phyloP scores from a whole-genome alignment of 2,888 invertebrate genomes.

The Hartigia nigra region DNA sequence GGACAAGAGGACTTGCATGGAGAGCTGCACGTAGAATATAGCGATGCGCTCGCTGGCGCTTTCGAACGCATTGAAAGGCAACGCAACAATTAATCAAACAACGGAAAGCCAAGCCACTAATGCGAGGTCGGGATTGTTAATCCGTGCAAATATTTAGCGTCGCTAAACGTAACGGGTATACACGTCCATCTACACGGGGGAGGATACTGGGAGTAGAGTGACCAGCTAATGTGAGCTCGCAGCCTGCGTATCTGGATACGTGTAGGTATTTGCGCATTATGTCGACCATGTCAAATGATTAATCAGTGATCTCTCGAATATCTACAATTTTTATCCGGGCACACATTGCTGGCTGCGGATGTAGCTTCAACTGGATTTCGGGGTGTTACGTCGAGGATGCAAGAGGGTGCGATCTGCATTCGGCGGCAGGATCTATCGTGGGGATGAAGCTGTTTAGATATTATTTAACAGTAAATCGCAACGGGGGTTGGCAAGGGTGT shows the following conservation, averaged over 20 bases:
- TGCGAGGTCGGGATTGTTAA: conserved; percentile 30
- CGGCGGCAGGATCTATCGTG: conserved; percentile 21
- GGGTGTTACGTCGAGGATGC: conserved; percentile 18
- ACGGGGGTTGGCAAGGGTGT: conserved; percentile 50
- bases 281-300: too few species aligned
- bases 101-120: too few species aligned
- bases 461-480: conserved; percentile 62
- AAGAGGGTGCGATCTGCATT: conserved; percentile 32
- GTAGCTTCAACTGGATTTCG: neutral
- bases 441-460: conserved; percentile 55
- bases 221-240: neutral
- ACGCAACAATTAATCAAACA: too few species aligned
- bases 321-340: too few species aligned
- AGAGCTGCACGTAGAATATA: too few species aligned
- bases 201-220: neutral
- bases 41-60: too few species aligned
- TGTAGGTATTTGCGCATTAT: neutral
- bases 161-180: neutral
- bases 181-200: neutral
- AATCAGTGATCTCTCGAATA: too few species aligned
- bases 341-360: too few species aligned
- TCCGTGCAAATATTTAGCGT: conserved; percentile 39
- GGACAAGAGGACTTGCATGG: too few species aligned
- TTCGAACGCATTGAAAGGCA: too few species aligned
- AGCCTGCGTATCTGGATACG: neutral